Base-by-base conservation (phyloP, 2,113 vertebrate species). In the Pongo abelii region DNA sequence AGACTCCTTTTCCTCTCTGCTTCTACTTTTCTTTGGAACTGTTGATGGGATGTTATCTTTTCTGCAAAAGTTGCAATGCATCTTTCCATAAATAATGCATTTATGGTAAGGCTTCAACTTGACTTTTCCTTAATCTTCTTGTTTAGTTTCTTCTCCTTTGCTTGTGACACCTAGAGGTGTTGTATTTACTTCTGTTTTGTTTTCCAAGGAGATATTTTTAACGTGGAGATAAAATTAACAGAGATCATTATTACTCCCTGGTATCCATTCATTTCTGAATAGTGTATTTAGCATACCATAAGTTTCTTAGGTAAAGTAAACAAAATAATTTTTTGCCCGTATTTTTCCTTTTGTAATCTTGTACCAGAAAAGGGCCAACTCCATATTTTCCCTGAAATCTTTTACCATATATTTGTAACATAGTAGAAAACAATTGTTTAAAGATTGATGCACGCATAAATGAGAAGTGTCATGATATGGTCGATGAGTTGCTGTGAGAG, bases 71-170 rank as follows among this genome's bases (percentile, higher is more conserved):
- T 43, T 97, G 84, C 43, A 90, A 23, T 67, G 18, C 35, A 52
- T 77, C 93, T 80, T 90, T 88, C 38, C n/a, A 81, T 96, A 96
- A 97, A 95, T 91, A 96, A 95, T 94, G 30, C 43, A 84, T 75
- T 96, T 83, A 61, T 46, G 61, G 23, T 64, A 40, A 93, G 27
- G 10, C 7, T 80, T 90, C 87, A 78, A 35, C 3, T 94, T 91
- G 91, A n/a, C 46, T 81, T 94, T 64, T 50, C 18, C 2, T 55
- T 64, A 22, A 74, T 16, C 22, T 13, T 84, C 5, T 52, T 72
- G 17, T 13, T 23, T 87, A 72, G 13, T 55, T 74, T 50, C 59
- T 77, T 89, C 64, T 84, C 20, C 52, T 80, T 90, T 23, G 77
- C 83, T 23, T 43, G 23, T 84, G 94, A 94, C 74, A 78, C 2